Evolutionary conservation across 2,888 invertebrate species (phyloP).

Genomic region (Encarsia formosa): DNA sequence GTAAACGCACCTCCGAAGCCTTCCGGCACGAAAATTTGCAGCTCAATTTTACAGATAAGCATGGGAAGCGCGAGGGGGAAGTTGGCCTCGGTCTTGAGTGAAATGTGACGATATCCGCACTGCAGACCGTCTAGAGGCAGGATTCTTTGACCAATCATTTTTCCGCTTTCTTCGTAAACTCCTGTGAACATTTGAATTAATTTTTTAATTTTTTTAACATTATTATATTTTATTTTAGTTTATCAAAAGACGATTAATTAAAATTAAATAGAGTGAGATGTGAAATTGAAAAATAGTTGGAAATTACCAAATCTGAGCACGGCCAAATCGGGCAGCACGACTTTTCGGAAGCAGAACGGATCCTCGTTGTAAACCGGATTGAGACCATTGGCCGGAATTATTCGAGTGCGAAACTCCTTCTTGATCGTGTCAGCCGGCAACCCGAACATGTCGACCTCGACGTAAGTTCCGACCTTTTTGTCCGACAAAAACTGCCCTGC

Average conservation of each 20-base stretch:
- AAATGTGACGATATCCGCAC: constrained; percentile 66
- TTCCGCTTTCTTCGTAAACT: constrained; percentile 68
- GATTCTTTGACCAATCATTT: constrained; percentile 66
- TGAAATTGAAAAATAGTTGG: too few species aligned
- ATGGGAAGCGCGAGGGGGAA: constrained; percentile 67
- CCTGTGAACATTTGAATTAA: constrained; percentile 30
- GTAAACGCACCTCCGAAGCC: constrained; percentile 59
- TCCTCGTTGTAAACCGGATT: constrained; percentile 72
- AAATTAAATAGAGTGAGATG: too few species aligned
- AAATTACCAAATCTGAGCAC: constrained; percentile 60
- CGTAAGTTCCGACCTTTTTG: constrained; percentile 69
- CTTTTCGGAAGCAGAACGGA: constrained; percentile 68
- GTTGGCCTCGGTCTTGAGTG: constrained; percentile 66
- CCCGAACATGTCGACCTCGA: constrained; percentile 73
- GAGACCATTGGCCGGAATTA: constrained; percentile 65
- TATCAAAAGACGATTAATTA: neutral
- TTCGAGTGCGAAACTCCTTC: constrained; percentile 64
- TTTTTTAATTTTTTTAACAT: neutral
- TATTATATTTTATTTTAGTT: neutral
- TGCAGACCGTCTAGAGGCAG: constrained; percentile 67
- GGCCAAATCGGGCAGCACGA: constrained; percentile 67
- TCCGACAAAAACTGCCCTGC: constrained; percentile 69
- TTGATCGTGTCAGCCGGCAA: constrained; percentile 70
- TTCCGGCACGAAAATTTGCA: constrained; percentile 71
- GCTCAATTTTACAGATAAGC: constrained; percentile 65